Conservation (phyloP, 2,797 vertebrate genomes). For the Odontamblyopus lacepedii region DNA sequence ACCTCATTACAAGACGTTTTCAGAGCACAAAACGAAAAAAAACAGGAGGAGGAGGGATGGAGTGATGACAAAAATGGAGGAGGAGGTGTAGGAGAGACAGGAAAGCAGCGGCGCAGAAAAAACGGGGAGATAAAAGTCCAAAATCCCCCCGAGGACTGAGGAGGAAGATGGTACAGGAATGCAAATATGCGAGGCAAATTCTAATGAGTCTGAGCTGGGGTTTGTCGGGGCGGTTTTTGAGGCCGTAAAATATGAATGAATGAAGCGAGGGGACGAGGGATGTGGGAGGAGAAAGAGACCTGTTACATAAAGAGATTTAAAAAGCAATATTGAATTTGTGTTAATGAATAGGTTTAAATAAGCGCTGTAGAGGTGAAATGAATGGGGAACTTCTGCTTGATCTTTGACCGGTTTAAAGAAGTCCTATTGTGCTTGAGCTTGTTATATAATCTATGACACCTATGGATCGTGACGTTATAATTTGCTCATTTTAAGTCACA, state of each 20-base stretch:
- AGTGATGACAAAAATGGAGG: constrained; percentile 42
- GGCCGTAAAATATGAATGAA: constrained; percentile 73
- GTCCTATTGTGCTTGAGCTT: too few relatives aligned
- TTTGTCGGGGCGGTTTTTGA: constrained; percentile 25
- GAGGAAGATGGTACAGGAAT: constrained; percentile 52
- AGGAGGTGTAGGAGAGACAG: constrained; percentile 44
- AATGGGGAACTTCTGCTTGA: too few relatives aligned
- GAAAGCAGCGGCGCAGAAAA: constrained; percentile 42
- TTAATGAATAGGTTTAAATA: too few relatives aligned
- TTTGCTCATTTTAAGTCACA: too few relatives aligned
- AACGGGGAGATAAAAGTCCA: constrained; percentile 48
- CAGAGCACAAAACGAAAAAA: constrained; percentile 32
- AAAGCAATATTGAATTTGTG: too few relatives aligned
- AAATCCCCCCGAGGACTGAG: constrained; percentile 50
- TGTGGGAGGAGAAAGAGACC: constrained; percentile 16
- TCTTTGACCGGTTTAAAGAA: too few relatives aligned
- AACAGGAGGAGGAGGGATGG: constrained; percentile 29
- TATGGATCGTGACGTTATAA: too few relatives aligned
- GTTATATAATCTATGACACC: too few relatives aligned
- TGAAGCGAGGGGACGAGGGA: constrained; percentile 49
- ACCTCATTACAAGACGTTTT: constrained; percentile 73
- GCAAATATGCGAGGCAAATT: constrained; percentile 50
- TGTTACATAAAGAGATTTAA: constrained; percentile 25
- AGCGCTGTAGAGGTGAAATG: too few relatives aligned
- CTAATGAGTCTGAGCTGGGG: constrained; percentile 40